Evolutionary conservation across 2,888 invertebrate species (phyloP), one percentile per base, ranked within the genome.

Genomic region (Lithophane leautieri): DNA sequence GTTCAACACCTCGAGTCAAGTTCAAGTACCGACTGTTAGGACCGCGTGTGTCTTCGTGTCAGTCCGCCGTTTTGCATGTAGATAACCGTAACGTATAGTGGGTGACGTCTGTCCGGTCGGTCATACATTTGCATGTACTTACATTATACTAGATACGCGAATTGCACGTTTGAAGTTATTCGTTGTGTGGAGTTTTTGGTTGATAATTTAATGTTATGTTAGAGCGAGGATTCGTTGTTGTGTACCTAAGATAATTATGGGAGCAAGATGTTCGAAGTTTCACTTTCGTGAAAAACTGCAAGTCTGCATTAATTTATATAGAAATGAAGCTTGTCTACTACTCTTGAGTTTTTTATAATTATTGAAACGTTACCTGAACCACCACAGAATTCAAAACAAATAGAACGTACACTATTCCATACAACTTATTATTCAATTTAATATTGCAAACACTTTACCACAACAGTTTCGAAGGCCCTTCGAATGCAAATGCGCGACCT

Each of bases 11-110:
- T 88, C 88, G 76, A 90, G 92, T 93, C 94, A 94, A 95, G 95
- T 95, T 95, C 95, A 96, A 95, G 94, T 94, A 94, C 93, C 93
- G 92, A 88, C 85, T 82, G 81, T n/a, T 81, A 85, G 83, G 70
- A 78, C 84, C 87, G 87, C 86, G 86, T 86, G 71, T 89, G 70
- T 90, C 90, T 91, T 92, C 94, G 92, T 94, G 93, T 84, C 86
- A 87, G 89, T 89, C 88, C 92, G 92, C 93, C 91, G 90, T 93
- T 88, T 68, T 76, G 54, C 34, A 84, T 80, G 62, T 76, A 61
- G 89, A 88, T 88, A 88, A 69, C 72, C 74, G 82, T 81, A 85
- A 90, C 86, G 89, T 89, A 89, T 88, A 82, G 77, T 19, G 68
- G 83, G 91, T 93, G 93, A 93, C 93, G 93, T 90, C 82, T 88